Base-by-base conservation (phyloP, 2,888 invertebrate species). In the Teleiodes luculella region DNA sequence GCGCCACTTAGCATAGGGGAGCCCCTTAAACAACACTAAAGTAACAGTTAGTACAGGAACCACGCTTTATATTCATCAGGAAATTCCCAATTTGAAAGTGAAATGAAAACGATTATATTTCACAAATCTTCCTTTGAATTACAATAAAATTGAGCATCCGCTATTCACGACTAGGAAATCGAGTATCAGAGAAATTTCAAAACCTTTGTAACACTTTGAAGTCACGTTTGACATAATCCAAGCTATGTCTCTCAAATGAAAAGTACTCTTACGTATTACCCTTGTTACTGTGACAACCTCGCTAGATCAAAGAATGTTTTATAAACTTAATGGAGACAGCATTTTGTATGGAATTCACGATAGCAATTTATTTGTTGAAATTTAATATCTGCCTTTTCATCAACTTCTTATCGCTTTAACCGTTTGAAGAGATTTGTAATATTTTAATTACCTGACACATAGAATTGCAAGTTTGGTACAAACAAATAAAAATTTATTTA, bases 241-340 rank as follows among this genome's bases (percentile, higher is more conserved):
- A 58, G 48, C 76, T 71, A 68, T 75, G 75, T 76, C 72, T 75
- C 70, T 72, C 59, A 76, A 75, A 76, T 71, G 70, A 72, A 74
- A 72, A 66, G 70, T 66, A 65, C 20, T 41, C 39, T 2, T 58
- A 59, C 67, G 67, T 73, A 68, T 76, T 78, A 83, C 85, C 83
- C 83, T 79, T 77, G 83, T 85, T 83, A 83, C 75, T 73, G 73
- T 77, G 77, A 78, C 81, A 77, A 74, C 68, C 56, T 58, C 56
- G 16, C 8, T 11, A 16, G 11, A 41, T 41, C 39, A 41, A 41
- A 41, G 39, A 14, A 14, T 18, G 18, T 41, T 10, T 18, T 41
- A 18, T 41, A 18, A 39, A 41, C 18, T 18, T 10, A 41, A 20
- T 10, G 14, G 14, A 36, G 14, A 36, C 14, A 14, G 13, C 11